phyloP scores from a whole-genome alignment of 2,797 vertebrate species.

The Urocyon cinereoargenteus region DNA sequence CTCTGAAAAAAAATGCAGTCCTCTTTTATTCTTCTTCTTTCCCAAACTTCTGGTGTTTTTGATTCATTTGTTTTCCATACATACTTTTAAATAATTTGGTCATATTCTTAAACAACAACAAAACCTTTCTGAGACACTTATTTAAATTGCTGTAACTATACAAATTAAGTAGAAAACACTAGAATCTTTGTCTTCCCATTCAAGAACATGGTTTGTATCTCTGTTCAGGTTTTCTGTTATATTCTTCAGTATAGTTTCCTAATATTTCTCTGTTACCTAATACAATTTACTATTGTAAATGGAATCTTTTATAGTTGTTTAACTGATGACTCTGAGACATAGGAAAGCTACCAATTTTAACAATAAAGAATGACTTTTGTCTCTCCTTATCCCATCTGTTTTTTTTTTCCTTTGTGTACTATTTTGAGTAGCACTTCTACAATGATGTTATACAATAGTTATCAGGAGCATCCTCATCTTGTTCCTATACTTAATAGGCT shows the following conservation, averaged over 20 bases:
- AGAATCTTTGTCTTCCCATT: constrained; percentile 12
- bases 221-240: neutral
- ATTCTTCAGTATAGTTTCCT: neutral
- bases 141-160: constrained; percentile 1
- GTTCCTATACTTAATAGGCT: neutral
- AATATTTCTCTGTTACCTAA: neutral
- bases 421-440: neutral
- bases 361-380: neutral
- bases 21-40: neutral
- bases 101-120: neutral
- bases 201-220: neutral
- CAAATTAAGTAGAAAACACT: neutral
- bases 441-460: neutral
- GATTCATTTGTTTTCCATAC: neutral
- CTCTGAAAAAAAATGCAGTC: neutral
- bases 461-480: neutral
- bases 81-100: neutral
- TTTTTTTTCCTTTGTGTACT: neutral
- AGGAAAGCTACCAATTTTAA: neutral
- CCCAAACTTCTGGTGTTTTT: neutral
- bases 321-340: neutral
- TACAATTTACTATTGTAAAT: neutral
- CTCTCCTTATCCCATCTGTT: neutral
- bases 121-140: neutral
- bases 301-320: neutral